Conservation (phyloP, 2,797 vertebrate genomes). For the Tokudaia tokunoshimensis region DNA sequence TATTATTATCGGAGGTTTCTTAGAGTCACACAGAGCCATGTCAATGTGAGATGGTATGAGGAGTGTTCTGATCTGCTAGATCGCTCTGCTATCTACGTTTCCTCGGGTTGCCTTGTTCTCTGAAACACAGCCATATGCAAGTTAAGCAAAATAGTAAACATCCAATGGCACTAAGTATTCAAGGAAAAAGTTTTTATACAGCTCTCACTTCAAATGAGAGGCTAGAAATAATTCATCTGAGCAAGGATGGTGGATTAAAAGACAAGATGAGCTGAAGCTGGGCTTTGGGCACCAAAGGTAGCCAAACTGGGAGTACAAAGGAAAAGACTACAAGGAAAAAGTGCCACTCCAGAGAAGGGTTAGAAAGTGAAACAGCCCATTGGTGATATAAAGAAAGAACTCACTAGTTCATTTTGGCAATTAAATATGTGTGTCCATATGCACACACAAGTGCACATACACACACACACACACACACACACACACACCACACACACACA, state of each 20-base stretch:
- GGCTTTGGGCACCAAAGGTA: neutral
- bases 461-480: neutral
- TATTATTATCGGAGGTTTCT: neutral
- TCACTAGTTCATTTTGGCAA: neutral
- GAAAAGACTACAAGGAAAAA: neutral
- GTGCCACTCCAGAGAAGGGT: neutral
- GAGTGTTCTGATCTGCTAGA: neutral
- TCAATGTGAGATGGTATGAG: neutral
- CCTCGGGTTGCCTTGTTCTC: neutral
- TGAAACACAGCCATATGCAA: neutral
- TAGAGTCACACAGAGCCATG: neutral
- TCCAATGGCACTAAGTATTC: neutral
- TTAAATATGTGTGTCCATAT: no score
- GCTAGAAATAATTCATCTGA: neutral
- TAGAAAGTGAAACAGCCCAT: neutral
- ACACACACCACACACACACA: neutral
- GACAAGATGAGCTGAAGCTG: neutral
- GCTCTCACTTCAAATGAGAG: neutral
- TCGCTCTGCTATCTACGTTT: neutral
- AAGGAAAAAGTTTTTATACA: neutral
- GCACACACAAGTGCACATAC: neutral
- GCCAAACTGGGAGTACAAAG: neutral
- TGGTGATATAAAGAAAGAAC: neutral
- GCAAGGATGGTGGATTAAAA: neutral
- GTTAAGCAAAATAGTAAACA: neutral